Percentiles rank a stretch among this genome's conserved stretches.
Evolutionary conservation across 2,113 vertebrate species (phyloP).

Genomic region (Nyctereutes procyonoides): DNA sequence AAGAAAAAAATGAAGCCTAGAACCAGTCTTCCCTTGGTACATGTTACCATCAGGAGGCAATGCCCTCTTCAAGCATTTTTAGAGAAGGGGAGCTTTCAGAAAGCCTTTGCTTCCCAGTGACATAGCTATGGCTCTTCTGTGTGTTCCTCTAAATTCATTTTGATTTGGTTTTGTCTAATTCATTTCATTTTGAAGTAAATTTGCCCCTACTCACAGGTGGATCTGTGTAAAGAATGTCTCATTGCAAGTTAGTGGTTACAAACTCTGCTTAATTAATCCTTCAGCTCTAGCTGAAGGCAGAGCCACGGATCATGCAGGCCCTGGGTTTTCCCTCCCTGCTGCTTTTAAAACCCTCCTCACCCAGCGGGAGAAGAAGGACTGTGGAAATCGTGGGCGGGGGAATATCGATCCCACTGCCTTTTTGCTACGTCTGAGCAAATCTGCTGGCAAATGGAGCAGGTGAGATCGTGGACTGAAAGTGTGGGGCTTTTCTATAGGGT

Average conservation of each 20-base stretch:
- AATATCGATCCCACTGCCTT: background rate
- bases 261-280: conserved; percentile 31
- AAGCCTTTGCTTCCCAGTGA: background rate
- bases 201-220: background rate
- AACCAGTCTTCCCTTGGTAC: background rate
- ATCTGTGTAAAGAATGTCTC: conserved; percentile 41
- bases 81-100: background rate
- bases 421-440: background rate
- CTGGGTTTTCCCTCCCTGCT: background rate
- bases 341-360: background rate
- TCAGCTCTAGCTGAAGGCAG: conserved; percentile 8
- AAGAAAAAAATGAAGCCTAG: background rate
- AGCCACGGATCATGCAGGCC: background rate
- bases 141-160: background rate
- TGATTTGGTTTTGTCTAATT: background rate
- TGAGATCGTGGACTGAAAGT: background rate
- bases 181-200: conserved; percentile 23
- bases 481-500: background rate
- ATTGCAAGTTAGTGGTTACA: conserved; percentile 17
- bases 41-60: background rate
- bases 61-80: background rate
- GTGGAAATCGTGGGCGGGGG: background rate
- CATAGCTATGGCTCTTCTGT: background rate
- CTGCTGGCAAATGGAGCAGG: background rate
- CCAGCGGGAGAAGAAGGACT: background rate